A percentile compares a stretch with the other conserved stretches of the same genome.
These are phyloP conservation scores for Gorsachius magnificus DNA, from an alignment of 2,797 vertebrate species.

Conservation along the genomic window DNA sequence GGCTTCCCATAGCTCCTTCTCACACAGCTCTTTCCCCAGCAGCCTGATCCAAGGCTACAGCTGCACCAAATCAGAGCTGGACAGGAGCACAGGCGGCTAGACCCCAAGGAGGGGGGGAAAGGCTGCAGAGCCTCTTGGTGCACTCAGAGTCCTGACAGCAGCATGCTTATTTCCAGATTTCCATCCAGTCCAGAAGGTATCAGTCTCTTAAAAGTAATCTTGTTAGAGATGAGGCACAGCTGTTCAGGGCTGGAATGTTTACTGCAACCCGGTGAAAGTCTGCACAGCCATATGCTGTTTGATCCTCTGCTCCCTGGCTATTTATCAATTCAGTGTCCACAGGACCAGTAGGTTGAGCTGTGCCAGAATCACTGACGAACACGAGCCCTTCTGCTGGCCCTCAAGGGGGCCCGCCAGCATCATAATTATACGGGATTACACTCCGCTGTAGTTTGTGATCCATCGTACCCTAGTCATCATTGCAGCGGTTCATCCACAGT, in stretches of 20 bases:
- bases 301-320: conserved; percentile 55
- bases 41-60: neutral
- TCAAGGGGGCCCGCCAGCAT: neutral
- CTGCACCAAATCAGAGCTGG: neutral
- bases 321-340: conserved; percentile 39
- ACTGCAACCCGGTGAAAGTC: conserved; percentile 23
- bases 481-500: neutral
- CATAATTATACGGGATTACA: neutral
- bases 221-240: conserved; percentile 49
- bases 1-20: neutral
- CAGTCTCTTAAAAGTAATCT: conserved; percentile 59
- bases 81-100: neutral
- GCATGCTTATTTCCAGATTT: conserved; percentile 36
- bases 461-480: neutral
- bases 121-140: neutral
- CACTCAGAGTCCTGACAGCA: neutral
- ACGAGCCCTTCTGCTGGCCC: conserved; percentile 21
- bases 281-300: conserved; percentile 56
- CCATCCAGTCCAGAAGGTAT: conserved; percentile 40
- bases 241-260: conserved; percentile 45
- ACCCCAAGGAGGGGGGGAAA: neutral
- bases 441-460: neutral
- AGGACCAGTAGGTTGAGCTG: conserved; percentile 6
- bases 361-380: conserved; percentile 42
- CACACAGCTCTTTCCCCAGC: neutral